phyloP scores from a whole-genome alignment of 1,140 invertebrate species.

The Drosophila melanica region DNA sequence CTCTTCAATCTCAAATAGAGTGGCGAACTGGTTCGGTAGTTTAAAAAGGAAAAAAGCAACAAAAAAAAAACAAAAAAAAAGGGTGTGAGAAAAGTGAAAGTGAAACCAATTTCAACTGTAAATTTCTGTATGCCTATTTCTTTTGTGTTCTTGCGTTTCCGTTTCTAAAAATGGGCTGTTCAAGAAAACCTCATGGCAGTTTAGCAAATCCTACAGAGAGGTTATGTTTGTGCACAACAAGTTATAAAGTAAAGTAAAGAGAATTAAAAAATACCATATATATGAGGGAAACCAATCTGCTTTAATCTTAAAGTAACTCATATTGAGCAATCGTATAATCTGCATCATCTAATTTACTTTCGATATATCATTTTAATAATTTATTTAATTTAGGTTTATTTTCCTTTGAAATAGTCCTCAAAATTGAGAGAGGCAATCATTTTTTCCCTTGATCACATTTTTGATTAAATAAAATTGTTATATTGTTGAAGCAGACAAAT shows the following conservation, averaged over 20 bases:
- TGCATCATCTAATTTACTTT: no score
- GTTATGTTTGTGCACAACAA: slow-evolving; percentile 29
- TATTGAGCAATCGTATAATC: no score
- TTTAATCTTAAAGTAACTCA: no score
- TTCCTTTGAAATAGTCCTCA: no score
- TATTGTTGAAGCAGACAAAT: no score
- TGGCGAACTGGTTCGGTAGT: slow-evolving; percentile 43
- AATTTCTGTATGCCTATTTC: slow-evolving; percentile 19
- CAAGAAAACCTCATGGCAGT: slow-evolving; percentile 42
- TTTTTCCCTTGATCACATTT: no score
- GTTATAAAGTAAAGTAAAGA: neutral
- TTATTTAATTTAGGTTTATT: no score
- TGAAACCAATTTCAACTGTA: slow-evolving; percentile 32
- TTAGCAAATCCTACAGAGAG: neutral
- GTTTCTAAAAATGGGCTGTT: slow-evolving; percentile 15
- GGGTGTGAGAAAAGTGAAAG: slow-evolving; percentile 28
- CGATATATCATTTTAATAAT: no score
- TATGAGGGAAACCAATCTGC: neutral
- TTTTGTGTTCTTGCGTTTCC: slow-evolving; percentile 16
- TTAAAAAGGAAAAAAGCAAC: slow-evolving; percentile 52
- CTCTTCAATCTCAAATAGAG: slow-evolving; percentile 63
- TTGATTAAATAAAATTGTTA: no score
- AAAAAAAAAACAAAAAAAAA: neutral
- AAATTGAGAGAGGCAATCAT: no score
- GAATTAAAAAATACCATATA: neutral